A percentile compares a stretch with the other conserved stretches of the same genome.
These are phyloP conservation scores for Dinocampus coccinellae DNA, from an alignment of 2,888 invertebrate species.

Conservation along the genomic window DNA sequence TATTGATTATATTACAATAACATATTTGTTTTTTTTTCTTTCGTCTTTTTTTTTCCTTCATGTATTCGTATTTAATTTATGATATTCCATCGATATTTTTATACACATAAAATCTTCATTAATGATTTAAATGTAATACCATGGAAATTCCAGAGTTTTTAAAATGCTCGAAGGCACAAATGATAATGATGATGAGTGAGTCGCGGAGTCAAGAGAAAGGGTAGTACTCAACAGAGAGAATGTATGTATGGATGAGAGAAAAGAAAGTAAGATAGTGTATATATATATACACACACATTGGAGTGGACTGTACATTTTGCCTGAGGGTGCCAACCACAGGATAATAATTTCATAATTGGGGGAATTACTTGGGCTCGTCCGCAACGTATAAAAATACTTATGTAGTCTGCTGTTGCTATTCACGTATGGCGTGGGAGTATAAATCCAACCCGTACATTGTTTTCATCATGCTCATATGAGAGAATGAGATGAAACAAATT, in stretches of 20 bases:
- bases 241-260: conserved; percentile 38
- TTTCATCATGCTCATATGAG: conserved; percentile 50
- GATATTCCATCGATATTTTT: no score
- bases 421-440: conserved; percentile 64
- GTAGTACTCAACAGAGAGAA: conserved; percentile 46
- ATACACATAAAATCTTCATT: conserved; percentile 20
- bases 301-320: conserved; percentile 59
- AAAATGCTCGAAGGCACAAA: conserved; percentile 30
- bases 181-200: conserved; percentile 1
- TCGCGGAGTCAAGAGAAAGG: conserved; percentile 45
- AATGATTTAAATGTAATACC: conserved; percentile 29
- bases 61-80: no score
- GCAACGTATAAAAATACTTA: conserved; percentile 49
- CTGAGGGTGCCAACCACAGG: conserved; percentile 68
- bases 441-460: conserved; percentile 59
- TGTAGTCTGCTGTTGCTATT: conserved; percentile 36
- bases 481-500: conserved; percentile 8
- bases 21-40: no score
- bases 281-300: conserved; percentile 46
- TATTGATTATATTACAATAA: no score
- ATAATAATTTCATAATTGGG: conserved; percentile 69
- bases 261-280: conserved; percentile 47
- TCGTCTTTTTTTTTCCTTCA: no score
- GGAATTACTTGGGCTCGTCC: conserved; percentile 67
- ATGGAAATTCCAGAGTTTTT: conserved; percentile 13